These are phyloP conservation scores for Aegithalos caudatus DNA, from an alignment of 2,113 vertebrate species.

Conservation along the genomic window DNA sequence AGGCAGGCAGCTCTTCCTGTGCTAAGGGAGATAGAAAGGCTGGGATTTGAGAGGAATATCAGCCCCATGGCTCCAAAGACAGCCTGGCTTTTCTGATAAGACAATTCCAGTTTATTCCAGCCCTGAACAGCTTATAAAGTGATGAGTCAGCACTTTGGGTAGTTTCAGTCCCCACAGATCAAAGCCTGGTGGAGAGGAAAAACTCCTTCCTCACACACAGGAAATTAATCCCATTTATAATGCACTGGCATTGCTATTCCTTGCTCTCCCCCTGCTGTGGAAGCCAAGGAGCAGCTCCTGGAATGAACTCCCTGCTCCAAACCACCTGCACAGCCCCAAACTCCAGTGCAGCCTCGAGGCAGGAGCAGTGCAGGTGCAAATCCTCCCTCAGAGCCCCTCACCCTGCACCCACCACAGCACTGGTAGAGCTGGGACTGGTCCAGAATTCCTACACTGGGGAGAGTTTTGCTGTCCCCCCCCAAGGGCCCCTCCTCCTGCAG, in stretches of 20 bases:
- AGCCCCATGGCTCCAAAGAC: background rate
- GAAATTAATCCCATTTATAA: background rate
- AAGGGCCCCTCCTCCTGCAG: background rate
- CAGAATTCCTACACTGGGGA: background rate
- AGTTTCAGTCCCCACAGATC: background rate
- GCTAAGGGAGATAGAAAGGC: background rate
- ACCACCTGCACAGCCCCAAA: background rate
- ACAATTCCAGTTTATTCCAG: background rate
- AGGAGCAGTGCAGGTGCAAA: background rate
- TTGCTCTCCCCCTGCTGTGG: background rate
- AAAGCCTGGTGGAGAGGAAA: background rate
- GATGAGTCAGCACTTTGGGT: background rate
- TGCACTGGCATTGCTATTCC: background rate
- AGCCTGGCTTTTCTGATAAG: background rate
- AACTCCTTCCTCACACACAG: background rate
- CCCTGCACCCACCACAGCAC: background rate
- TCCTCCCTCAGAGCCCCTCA: background rate
- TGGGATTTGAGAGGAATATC: background rate
- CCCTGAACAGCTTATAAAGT: background rate
- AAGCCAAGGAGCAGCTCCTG: background rate
- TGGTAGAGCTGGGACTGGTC: background rate
- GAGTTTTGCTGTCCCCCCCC: background rate
- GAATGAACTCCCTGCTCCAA: background rate
- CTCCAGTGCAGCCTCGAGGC: background rate
- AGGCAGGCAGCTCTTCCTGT: background rate